Percentiles rank a stretch among this genome's conserved stretches.
These are phyloP conservation scores for Ectropis crepuscularia DNA, from an alignment of 2,888 invertebrate species.

Conservation along the genomic window DNA sequence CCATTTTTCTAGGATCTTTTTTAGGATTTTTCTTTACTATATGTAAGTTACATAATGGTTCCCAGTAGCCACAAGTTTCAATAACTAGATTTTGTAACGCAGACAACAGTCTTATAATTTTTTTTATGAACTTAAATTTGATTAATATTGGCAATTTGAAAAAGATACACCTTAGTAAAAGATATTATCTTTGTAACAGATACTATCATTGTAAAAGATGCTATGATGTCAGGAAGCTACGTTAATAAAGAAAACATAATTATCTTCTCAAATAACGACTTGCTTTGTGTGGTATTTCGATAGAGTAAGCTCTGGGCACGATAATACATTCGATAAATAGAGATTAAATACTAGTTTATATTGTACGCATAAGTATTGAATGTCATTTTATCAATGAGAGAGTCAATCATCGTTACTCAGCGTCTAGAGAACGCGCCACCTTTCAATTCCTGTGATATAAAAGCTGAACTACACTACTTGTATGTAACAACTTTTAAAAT, in stretches of 20 bases:
- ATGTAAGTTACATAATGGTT: too few species aligned
- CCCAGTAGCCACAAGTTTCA: too few species aligned
- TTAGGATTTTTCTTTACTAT: too few species aligned
- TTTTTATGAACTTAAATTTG: too few species aligned
- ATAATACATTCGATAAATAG: conserved; percentile 7
- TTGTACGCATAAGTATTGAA: conserved; percentile 57
- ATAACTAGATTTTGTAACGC: too few species aligned
- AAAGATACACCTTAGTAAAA: too few species aligned
- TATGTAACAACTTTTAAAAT: too few species aligned
- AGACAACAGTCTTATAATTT: too few species aligned
- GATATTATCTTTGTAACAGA: neutral
- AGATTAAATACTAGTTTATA: conserved; percentile 8
- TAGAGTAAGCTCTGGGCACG: conserved; percentile 17
- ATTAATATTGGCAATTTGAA: too few species aligned
- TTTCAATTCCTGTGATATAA: too few species aligned
- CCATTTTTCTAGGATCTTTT: too few species aligned
- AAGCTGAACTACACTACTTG: too few species aligned
- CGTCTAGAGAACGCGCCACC: conserved; percentile 39
- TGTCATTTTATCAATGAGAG: conserved; percentile 71
- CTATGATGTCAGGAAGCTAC: neutral
- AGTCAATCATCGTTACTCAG: conserved; percentile 75
- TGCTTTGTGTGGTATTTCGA: conserved; percentile 25
- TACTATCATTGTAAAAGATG: neutral
- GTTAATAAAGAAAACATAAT: conserved; percentile 4
- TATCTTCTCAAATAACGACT: conserved; percentile 16